A percentile compares a stretch with the other conserved stretches of the same genome.
Conservation (phyloP, 1,140 invertebrate genomes). For the Tachypleus tridentatus region DNA sequence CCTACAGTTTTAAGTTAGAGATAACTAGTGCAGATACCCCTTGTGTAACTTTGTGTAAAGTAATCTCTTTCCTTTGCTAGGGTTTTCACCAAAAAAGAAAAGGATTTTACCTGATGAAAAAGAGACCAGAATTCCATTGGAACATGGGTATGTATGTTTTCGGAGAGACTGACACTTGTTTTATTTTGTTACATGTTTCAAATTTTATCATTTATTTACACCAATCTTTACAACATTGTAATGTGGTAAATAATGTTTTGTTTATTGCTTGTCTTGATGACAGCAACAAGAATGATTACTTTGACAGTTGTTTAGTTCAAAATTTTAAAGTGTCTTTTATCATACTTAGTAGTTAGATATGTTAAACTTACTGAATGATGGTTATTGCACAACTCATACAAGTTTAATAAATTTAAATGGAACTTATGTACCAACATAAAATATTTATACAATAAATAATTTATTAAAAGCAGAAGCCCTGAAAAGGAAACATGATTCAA, state of each 20-base stretch:
- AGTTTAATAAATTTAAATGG: too few relatives aligned
- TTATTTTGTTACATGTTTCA: background rate
- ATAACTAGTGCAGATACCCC: background rate
- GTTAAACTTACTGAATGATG: too few relatives aligned
- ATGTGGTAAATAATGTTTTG: background rate
- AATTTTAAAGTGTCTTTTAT: background rate
- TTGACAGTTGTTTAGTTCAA: too few relatives aligned
- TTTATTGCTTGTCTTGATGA: background rate
- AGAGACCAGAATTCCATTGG: slow-evolving; percentile 57
- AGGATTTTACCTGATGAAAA: slow-evolving; percentile 33
- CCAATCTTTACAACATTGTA: too few relatives aligned
- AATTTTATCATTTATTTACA: slow-evolving; percentile 1
- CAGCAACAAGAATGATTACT: too few relatives aligned
- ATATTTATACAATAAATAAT: too few relatives aligned
- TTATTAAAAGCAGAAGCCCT: too few relatives aligned
- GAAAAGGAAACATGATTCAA: too few relatives aligned
- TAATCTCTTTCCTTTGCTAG: slow-evolving; percentile 7
- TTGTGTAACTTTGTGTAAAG: too few relatives aligned
- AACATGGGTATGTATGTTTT: slow-evolving; percentile 49
- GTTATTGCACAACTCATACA: too few relatives aligned
- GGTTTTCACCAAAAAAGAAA: slow-evolving; percentile 12
- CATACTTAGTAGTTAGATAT: background rate
- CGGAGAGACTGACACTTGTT: slow-evolving; percentile 6
- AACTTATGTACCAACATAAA: too few relatives aligned
- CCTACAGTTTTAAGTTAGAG: too few relatives aligned